These are phyloP conservation scores for Megaleporinus macrocephalus DNA, from an alignment of 2,113 vertebrate genomes.

Conservation along the genomic window DNA sequence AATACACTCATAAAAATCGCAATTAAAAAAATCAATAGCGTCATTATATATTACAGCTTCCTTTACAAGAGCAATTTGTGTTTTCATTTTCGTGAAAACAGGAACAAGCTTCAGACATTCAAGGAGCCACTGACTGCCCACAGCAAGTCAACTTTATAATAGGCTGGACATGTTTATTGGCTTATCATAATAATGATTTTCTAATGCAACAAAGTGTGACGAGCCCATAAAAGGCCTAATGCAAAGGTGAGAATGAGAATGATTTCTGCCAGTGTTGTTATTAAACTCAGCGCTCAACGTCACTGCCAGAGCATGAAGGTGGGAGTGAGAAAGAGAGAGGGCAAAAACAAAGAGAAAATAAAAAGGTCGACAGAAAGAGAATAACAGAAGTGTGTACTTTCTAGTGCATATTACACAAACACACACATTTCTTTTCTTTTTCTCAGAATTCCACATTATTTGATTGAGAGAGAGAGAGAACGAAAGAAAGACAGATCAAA, in stretches of 20 bases:
- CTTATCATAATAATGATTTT: not conserved
- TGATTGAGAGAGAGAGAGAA: not conserved
- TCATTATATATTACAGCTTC: too few relatives aligned
- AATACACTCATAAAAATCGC: too few relatives aligned
- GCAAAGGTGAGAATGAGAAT: not conserved
- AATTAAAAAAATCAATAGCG: too few relatives aligned
- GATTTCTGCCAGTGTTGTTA: not conserved
- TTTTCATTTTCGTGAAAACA: not conserved
- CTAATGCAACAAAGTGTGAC: not conserved
- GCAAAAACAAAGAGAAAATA: not conserved
- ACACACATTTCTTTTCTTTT: too few relatives aligned
- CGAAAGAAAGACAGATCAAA: not conserved
- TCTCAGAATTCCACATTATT: too few relatives aligned
- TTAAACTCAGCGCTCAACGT: too few relatives aligned
- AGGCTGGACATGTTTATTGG: not conserved
- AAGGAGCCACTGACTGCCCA: not conserved
- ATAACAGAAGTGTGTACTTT: not conserved
- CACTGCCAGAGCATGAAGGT: too few relatives aligned
- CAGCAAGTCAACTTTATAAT: not conserved
- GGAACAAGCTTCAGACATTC: not conserved
- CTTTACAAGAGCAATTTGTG: not conserved
- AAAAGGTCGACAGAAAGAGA: slow-evolving; percentile 3
- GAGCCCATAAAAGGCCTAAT: not conserved
- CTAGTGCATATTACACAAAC: too few relatives aligned
- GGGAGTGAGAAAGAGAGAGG: too few relatives aligned